These are phyloP conservation scores for Solenopsis fugax DNA, from an alignment of 1,140 invertebrate species.

Conservation along the genomic window DNA sequence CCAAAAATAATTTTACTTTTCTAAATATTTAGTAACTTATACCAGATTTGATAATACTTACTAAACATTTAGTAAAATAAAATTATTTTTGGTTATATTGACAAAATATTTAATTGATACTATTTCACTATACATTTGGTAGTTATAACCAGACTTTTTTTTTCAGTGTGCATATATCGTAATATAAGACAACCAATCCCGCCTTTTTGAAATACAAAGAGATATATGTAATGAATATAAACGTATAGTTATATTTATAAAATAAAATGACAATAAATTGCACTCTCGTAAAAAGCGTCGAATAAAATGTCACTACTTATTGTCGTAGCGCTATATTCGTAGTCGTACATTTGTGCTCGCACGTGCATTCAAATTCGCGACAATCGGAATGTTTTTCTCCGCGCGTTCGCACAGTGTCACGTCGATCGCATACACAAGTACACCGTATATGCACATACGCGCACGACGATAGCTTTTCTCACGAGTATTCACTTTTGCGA, in stretches of 20 bases:
- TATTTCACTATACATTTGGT: too few relatives aligned
- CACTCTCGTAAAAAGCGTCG: constrained; percentile 14
- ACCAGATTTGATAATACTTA: too few relatives aligned
- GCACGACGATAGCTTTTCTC: constrained; percentile 37
- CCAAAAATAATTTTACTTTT: too few relatives aligned
- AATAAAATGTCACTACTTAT: constrained; percentile 30
- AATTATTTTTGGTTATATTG: too few relatives aligned
- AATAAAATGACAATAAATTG: constrained; percentile 26
- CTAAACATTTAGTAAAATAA: too few relatives aligned
- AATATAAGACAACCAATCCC: not conserved
- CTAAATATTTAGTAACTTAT: too few relatives aligned
- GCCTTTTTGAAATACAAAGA: not conserved
- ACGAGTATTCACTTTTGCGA: constrained; percentile 59
- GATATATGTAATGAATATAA: constrained; percentile 7
- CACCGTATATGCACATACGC: not conserved
- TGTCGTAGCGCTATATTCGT: constrained; percentile 2
- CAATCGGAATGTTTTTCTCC: constrained; percentile 6
- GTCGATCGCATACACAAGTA: constrained; percentile 4
- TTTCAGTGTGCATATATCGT: not conserved
- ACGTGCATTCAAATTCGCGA: constrained; percentile 23
- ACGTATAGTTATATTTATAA: not conserved
- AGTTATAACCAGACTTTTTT: too few relatives aligned
- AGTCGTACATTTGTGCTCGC: not conserved
- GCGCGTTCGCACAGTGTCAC: constrained; percentile 14
- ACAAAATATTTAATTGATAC: too few relatives aligned